Conservation (phyloP, 2,113 vertebrate species). For the Gasterosteus aculeatus region DNA sequence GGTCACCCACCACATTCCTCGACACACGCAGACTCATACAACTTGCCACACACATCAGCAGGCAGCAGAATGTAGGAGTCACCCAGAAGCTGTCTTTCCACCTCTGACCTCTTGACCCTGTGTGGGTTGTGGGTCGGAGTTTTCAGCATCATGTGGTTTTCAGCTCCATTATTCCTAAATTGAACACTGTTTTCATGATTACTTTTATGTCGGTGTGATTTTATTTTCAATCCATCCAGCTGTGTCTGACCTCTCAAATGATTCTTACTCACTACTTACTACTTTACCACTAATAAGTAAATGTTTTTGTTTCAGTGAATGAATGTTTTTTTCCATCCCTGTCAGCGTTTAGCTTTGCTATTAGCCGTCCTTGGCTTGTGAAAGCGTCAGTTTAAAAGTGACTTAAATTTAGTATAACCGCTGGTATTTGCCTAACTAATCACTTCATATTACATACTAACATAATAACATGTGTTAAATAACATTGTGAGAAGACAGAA, state of each 20-base stretch:
- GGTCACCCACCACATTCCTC: conserved; percentile 61
- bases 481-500: neutral
- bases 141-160: conserved; percentile 15
- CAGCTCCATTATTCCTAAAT: neutral
- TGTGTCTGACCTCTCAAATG: conserved; percentile 20
- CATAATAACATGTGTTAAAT: conserved; percentile 18
- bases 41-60: conserved; percentile 3
- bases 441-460: conserved; percentile 6
- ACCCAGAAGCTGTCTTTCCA: conserved; percentile 49
- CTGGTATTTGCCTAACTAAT: conserved; percentile 17
- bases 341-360: conserved; percentile 45
- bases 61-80: conserved; percentile 40
- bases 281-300: conserved; percentile 29
- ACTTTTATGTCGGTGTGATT: neutral
- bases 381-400: conserved; percentile 23
- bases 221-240: conserved; percentile 9
- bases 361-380: conserved; percentile 19
- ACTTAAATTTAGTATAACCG: conserved; percentile 41
- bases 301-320: conserved; percentile 42
- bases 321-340: conserved; percentile 43
- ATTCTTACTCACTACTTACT: conserved; percentile 18
- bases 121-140: conserved; percentile 11
- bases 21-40: neutral
- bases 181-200: neutral
- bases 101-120: conserved; percentile 63